phyloP scores from a whole-genome alignment of 2,888 invertebrate species.

The Leucania comma region DNA sequence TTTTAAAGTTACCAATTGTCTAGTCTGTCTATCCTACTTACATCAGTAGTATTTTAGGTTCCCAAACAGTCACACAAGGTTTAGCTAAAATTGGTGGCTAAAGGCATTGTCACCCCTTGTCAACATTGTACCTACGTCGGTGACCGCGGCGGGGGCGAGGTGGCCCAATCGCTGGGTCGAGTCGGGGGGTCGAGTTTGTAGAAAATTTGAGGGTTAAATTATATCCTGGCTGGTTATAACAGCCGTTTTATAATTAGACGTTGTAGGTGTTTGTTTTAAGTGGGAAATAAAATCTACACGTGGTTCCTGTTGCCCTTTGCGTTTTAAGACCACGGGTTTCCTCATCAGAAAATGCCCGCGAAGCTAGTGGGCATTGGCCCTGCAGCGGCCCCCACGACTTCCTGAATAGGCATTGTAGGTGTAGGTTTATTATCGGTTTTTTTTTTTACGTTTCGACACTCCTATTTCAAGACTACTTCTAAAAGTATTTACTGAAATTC shows the following conservation, averaged over 20 bases:
- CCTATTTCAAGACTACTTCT: too few relatives aligned
- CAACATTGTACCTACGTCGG: slow-evolving; percentile 47
- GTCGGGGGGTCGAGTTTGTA: slow-evolving; percentile 10
- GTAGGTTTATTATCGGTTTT: too few relatives aligned
- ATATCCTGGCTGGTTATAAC: neutral
- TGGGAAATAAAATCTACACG: too few relatives aligned
- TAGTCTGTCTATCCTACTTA: neutral
- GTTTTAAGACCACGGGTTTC: too few relatives aligned
- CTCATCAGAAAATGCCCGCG: too few relatives aligned
- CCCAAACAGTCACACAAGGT: slow-evolving; percentile 18
- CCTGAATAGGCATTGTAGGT: too few relatives aligned
- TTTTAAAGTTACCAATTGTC: too few relatives aligned
- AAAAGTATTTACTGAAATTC: too few relatives aligned
- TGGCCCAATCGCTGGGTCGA: neutral
- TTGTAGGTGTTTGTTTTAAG: neutral
- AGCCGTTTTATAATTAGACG: neutral
- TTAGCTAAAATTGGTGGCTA: slow-evolving; percentile 28
- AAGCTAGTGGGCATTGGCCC: too few relatives aligned
- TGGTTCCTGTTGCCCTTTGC: too few relatives aligned
- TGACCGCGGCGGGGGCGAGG: slow-evolving; percentile 18
- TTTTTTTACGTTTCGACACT: too few relatives aligned
- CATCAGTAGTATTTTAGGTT: neutral
- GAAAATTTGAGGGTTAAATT: slow-evolving; percentile 14
- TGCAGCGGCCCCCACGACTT: too few relatives aligned
- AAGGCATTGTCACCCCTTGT: slow-evolving; percentile 42